phyloP scores from a whole-genome alignment of 2,113 vertebrate species.

The Himantopus leucocephalus region DNA sequence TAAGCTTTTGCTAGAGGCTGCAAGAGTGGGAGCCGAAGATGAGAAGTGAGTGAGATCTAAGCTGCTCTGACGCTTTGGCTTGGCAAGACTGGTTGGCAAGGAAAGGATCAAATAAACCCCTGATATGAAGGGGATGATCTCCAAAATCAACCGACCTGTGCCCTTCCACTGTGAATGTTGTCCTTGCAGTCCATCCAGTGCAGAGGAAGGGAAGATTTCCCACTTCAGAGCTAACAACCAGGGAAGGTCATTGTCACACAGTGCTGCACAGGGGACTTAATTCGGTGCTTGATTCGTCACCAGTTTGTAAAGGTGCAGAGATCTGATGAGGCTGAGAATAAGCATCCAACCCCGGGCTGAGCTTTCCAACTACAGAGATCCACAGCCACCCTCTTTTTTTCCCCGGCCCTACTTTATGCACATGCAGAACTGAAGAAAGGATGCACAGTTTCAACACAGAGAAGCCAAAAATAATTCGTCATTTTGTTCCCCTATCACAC shows the following conservation, averaged over 20 bases:
- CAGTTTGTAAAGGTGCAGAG: background rate
- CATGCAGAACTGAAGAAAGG: background rate
- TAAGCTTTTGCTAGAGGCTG: conserved; percentile 37
- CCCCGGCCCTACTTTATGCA: background rate
- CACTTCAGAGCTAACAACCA: background rate
- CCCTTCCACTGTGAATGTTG: background rate
- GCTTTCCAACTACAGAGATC: background rate
- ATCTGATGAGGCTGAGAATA: background rate
- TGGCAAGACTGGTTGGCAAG: background rate
- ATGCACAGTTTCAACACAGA: background rate
- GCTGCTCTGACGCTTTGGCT: background rate
- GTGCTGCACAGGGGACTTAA: background rate
- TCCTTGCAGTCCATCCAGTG: background rate
- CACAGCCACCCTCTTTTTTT: background rate
- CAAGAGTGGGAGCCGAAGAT: background rate
- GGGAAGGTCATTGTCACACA: background rate
- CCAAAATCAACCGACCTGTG: background rate
- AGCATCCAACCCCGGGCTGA: accelerated
- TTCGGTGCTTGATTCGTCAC: background rate
- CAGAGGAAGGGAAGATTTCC: background rate
- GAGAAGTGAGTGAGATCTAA: background rate
- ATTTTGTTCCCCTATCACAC: background rate
- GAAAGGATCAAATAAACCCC: background rate
- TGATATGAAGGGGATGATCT: background rate
- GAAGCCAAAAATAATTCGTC: background rate